These are phyloP conservation scores for Eudorcas thomsonii DNA, from an alignment of 2,113 vertebrate genomes.

Conservation along the genomic window DNA sequence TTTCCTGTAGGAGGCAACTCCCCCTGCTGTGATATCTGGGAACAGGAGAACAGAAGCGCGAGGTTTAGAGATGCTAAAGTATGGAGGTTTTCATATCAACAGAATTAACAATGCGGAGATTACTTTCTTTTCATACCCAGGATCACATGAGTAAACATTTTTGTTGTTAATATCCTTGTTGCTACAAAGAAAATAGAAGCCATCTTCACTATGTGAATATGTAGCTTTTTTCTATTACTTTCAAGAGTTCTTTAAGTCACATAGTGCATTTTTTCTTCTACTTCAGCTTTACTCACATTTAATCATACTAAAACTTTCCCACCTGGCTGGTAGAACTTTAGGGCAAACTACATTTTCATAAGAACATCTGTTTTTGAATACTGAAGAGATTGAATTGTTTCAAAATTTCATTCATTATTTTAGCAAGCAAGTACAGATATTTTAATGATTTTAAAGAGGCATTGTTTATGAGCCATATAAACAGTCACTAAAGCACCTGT, in stretches of 20 bases:
- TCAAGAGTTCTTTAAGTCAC: neutral
- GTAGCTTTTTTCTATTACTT: neutral
- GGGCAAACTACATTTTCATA: neutral
- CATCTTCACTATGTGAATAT: neutral
- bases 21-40: constrained; percentile 9
- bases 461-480: neutral
- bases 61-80: neutral
- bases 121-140: neutral
- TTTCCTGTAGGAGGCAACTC: neutral
- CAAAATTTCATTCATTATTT: neutral
- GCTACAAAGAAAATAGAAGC: neutral
- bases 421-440: neutral
- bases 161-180: neutral
- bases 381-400: neutral
- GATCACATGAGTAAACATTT: neutral
- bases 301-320: neutral
- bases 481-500: neutral
- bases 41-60: neutral
- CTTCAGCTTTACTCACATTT: neutral
- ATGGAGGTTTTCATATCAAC: neutral
- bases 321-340: neutral
- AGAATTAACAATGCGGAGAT: neutral
- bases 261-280: neutral
- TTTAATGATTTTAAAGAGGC: neutral
- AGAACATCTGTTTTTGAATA: constrained; percentile 2